phyloP scores from a whole-genome alignment of 2,888 invertebrate genomes.

The Epinotia ramella region DNA sequence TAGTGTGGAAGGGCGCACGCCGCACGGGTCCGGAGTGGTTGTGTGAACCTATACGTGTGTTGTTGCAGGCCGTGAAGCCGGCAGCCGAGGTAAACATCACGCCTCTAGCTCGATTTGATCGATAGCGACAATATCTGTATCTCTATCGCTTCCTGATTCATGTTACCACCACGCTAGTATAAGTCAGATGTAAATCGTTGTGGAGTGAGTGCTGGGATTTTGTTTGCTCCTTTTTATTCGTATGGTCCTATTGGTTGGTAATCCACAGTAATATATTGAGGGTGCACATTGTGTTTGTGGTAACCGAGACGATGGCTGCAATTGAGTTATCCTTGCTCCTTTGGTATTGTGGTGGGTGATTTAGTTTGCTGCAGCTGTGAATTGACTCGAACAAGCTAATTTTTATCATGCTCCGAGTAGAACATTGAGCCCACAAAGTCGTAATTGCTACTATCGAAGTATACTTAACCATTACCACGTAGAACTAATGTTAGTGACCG shows the following conservation, averaged over 20 bases:
- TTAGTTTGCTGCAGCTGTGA: slow-evolving; percentile 74
- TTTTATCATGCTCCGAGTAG: slow-evolving; percentile 77
- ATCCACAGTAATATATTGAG: slow-evolving; percentile 71
- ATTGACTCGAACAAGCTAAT: slow-evolving; percentile 72
- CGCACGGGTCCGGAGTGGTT: slow-evolving; percentile 45
- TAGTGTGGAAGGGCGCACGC: slow-evolving; percentile 26
- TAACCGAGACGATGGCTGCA: slow-evolving; percentile 75
- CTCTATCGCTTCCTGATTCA: slow-evolving; percentile 83
- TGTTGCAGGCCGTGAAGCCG: slow-evolving; percentile 90
- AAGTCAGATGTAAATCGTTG: slow-evolving; percentile 68
- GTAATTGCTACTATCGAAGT: slow-evolving; percentile 49
- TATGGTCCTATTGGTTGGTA: slow-evolving; percentile 75
- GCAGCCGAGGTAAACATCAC: slow-evolving; percentile 87
- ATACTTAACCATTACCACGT: slow-evolving; percentile 59
- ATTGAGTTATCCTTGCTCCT: slow-evolving; percentile 72
- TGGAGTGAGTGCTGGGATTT: slow-evolving; percentile 83
- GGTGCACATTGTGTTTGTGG: slow-evolving; percentile 81
- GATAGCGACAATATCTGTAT: slow-evolving; percentile 71
- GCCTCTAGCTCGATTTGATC: slow-evolving; percentile 67
- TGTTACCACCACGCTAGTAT: slow-evolving; percentile 79
- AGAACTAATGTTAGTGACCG: slow-evolving; percentile 57
- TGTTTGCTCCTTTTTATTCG: slow-evolving; percentile 80
- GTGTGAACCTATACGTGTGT: slow-evolving; percentile 77
- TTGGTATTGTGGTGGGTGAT: slow-evolving; percentile 78
- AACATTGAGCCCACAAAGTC: slow-evolving; percentile 81